Percentiles rank a stretch among this genome's conserved stretches.
phyloP scores from a whole-genome alignment of 2,113 vertebrate genomes.

The Neolamprologus falcicula region DNA sequence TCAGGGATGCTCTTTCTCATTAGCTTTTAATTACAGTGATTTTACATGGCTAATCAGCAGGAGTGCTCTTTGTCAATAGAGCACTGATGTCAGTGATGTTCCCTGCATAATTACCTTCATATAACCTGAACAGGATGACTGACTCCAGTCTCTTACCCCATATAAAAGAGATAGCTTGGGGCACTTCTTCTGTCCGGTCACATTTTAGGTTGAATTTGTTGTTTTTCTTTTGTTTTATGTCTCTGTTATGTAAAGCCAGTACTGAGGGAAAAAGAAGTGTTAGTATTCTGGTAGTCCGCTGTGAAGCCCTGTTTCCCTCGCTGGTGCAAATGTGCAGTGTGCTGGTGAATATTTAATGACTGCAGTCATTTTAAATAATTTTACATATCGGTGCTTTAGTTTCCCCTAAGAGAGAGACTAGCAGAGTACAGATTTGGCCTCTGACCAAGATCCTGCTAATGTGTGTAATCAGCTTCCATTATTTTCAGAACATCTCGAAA shows the following conservation, averaged over 20 bases:
- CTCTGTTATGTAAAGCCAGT: neutral
- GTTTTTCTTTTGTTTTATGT: neutral
- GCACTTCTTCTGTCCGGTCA: neutral
- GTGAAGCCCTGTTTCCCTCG: neutral
- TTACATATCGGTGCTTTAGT: constrained; percentile 54
- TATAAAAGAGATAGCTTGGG: neutral
- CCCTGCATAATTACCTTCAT: neutral
- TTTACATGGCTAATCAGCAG: neutral
- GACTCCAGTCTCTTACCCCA: neutral
- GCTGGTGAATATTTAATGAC: constrained; percentile 67
- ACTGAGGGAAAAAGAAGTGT: neutral
- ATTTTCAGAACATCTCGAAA: neutral
- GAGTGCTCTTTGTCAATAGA: neutral
- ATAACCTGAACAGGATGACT: neutral
- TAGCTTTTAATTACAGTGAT: constrained; percentile 11
- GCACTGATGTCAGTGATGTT: neutral
- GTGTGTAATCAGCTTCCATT: neutral
- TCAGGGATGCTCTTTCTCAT: neutral
- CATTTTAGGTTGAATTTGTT: neutral
- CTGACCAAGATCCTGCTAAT: constrained; percentile 6
- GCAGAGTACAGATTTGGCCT: constrained; percentile 10
- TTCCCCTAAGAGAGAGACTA: constrained; percentile 14
- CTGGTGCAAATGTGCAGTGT: constrained; percentile 25
- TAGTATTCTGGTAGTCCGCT: constrained; percentile 48
- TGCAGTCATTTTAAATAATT: constrained; percentile 47